phyloP scores from a whole-genome alignment of 2,797 vertebrate species.

The Masticophis lateralis region DNA sequence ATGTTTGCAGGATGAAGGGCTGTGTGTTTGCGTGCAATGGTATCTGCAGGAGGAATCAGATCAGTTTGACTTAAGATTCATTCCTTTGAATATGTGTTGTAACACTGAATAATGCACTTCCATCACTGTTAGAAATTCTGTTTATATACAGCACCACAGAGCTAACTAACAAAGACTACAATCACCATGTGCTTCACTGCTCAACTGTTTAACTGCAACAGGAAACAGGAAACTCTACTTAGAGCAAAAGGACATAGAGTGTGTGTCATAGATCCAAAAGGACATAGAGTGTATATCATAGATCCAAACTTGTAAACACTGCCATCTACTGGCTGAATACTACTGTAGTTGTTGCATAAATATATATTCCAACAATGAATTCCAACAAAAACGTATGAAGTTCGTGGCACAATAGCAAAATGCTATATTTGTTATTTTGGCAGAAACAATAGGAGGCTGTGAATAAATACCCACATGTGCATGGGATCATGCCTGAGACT shows the following conservation, averaged over 20 bases:
- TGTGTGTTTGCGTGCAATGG: not conserved
- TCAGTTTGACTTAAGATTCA: not conserved
- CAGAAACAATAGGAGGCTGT: not conserved
- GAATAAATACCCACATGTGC: not conserved
- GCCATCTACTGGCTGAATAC: too few species aligned
- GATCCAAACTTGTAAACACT: too few species aligned
- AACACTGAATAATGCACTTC: not conserved
- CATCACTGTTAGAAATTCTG: not conserved
- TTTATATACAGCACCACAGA: too few species aligned
- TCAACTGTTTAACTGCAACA: too few species aligned
- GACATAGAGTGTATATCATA: too few species aligned
- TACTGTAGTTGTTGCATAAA: too few species aligned
- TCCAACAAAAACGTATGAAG: not conserved
- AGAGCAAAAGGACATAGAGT: too few species aligned
- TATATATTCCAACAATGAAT: too few species aligned
- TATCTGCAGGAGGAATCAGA: not conserved
- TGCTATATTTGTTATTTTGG: not conserved
- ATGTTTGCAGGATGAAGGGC: not conserved
- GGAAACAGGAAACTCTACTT: too few species aligned
- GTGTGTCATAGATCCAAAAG: too few species aligned
- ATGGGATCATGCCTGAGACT: not conserved
- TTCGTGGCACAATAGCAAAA: not conserved
- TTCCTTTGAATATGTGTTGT: not conserved
- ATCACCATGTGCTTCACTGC: too few species aligned
- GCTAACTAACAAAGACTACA: too few species aligned